phyloP scores from a whole-genome alignment of 2,888 invertebrate genomes.

The Linnaemya vulpina region DNA sequence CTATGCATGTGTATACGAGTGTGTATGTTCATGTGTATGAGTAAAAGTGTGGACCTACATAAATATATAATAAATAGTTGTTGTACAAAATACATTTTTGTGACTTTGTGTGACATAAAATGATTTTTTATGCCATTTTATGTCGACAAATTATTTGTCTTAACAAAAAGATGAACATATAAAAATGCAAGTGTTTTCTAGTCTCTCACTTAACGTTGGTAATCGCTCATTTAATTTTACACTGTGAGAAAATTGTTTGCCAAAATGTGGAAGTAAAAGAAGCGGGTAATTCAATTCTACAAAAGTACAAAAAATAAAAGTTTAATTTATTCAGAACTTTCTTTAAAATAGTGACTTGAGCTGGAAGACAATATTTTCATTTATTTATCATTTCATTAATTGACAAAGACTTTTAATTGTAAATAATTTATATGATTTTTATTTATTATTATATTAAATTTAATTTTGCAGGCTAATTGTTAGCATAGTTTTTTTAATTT shows the following conservation, averaged over 20 bases:
- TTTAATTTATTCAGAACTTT: too few species aligned
- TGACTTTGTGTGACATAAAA: conserved; percentile 27
- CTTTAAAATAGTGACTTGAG: too few species aligned
- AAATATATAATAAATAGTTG: conserved; percentile 28
- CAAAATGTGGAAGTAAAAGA: not conserved
- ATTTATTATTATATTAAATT: too few species aligned
- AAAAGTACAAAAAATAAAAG: too few species aligned
- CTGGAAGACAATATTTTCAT: too few species aligned
- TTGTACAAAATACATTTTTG: not conserved
- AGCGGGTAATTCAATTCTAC: not conserved
- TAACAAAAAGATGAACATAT: conserved; percentile 46
- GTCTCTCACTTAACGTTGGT: conserved; percentile 2
- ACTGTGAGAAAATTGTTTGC: conserved; percentile 15
- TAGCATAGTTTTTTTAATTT: too few species aligned
- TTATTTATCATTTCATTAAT: too few species aligned
- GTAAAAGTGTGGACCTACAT: not conserved
- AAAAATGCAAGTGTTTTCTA: conserved; percentile 58
- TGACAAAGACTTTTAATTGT: too few species aligned
- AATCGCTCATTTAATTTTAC: conserved; percentile 4
- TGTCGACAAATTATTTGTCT: conserved; percentile 55
- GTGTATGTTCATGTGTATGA: not conserved
- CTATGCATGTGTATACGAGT: not conserved
- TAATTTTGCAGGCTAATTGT: too few species aligned
- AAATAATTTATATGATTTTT: too few species aligned
- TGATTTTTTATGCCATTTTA: conserved; percentile 50